Conservation (phyloP, 2,888 invertebrate species). For the Phaedon cochleariae region DNA sequence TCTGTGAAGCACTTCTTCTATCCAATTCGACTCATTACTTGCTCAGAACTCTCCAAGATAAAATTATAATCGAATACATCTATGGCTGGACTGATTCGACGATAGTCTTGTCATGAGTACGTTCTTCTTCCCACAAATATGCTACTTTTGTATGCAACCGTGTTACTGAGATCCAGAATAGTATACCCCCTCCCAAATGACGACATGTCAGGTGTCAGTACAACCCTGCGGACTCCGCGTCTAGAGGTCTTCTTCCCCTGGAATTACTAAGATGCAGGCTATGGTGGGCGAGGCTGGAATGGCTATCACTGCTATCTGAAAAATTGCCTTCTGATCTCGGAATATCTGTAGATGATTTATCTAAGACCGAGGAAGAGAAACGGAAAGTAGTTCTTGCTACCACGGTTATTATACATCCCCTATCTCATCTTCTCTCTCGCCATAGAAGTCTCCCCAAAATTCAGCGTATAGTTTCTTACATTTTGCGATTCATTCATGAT, state of each 20-base stretch:
- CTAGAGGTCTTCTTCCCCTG: not conserved
- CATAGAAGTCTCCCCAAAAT: no score
- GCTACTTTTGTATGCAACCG: slow-evolving; percentile 1
- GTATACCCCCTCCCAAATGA: not conserved
- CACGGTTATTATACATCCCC: no score
- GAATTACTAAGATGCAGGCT: not conserved
- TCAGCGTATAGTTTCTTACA: no score
- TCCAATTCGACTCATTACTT: not conserved
- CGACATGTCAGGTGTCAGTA: not conserved
- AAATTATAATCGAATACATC: not conserved
- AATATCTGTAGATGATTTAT: not conserved
- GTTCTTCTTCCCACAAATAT: not conserved
- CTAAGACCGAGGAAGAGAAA: not conserved
- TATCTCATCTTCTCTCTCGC: no score
- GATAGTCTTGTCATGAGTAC: not conserved
- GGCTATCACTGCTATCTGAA: not conserved
- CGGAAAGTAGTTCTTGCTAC: not conserved
- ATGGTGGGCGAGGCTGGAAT: not conserved
- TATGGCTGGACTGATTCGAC: not conserved
- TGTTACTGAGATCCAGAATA: not conserved
- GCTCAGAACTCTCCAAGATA: not conserved
- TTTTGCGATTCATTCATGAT: no score
- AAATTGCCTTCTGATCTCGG: not conserved
- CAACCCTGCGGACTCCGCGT: not conserved
- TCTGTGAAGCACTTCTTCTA: not conserved